Conservation (phyloP, 2,797 vertebrate species). For the Todus mexicanus region DNA sequence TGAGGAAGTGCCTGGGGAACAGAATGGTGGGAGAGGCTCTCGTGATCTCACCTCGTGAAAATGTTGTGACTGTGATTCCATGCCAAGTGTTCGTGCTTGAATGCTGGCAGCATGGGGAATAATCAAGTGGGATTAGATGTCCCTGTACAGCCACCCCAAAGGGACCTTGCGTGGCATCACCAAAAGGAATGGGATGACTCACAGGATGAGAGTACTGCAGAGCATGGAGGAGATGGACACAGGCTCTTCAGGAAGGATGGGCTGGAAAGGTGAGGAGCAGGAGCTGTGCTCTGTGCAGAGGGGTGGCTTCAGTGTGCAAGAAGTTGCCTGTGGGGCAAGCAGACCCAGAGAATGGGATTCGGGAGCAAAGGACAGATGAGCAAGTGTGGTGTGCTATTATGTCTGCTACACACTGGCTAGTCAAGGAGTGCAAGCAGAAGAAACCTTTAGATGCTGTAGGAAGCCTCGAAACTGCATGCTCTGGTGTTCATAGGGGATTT, state of each 20-base stretch:
- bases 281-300: background rate
- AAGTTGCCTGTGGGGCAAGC: background rate
- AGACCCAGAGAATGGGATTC: fast-evolving
- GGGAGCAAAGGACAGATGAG: background rate
- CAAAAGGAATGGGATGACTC: background rate
- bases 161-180: background rate
- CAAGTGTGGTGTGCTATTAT: background rate
- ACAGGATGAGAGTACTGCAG: background rate
- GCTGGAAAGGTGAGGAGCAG: background rate
- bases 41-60: background rate
- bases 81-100: background rate
- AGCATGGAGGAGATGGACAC: background rate
- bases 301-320: background rate
- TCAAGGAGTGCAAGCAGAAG: background rate
- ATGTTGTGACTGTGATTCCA: background rate
- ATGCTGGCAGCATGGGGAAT: background rate
- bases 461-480: background rate
- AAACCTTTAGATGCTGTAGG: background rate
- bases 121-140: background rate
- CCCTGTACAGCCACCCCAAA: background rate
- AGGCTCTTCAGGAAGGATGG: background rate
- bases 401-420: background rate
- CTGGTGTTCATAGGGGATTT: background rate
- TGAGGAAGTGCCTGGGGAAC: background rate
- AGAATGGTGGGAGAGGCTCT: background rate